These are phyloP conservation scores for Nettapus auritus DNA, from an alignment of 2,113 vertebrate species.

Conservation along the genomic window DNA sequence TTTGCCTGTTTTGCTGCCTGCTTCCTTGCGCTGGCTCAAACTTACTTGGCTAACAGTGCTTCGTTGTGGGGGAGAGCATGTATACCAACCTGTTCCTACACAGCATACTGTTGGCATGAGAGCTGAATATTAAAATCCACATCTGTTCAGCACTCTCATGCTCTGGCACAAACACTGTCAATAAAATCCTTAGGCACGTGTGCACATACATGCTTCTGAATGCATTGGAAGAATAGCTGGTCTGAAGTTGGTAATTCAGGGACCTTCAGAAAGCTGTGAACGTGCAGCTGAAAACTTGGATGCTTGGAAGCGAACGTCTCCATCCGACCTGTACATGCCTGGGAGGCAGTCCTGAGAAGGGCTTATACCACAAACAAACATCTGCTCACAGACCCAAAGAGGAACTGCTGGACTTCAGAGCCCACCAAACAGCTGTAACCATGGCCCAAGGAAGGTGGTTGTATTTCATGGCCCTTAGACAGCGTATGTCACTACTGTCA, in stretches of 20 bases:
- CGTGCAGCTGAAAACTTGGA: background rate
- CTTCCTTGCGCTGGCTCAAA: background rate
- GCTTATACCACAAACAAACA: background rate
- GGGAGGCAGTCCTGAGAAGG: background rate
- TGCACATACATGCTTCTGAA: background rate
- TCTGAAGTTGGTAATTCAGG: background rate
- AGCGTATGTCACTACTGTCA: no score
- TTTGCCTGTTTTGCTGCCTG: constrained; percentile 19
- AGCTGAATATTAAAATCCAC: constrained; percentile 16
- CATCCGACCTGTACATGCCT: background rate
- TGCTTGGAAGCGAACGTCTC: background rate
- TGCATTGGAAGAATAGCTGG: background rate
- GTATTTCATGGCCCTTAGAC: background rate
- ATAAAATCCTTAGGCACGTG: background rate
- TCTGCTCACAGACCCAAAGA: background rate
- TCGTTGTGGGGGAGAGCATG: constrained; percentile 2
- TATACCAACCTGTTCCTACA: constrained; percentile 36
- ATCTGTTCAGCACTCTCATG: background rate
- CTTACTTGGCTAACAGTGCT: background rate
- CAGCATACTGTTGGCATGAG: background rate
- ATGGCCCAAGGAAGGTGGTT: background rate
- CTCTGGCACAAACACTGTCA: background rate
- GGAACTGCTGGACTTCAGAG: background rate
- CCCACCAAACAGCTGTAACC: background rate
- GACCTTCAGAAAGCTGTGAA: background rate